Evolutionary conservation across 2,888 invertebrate genomes (phyloP), one percentile per base, ranked within the genome.

Genomic region (Erpobdella octoculata): DNA sequence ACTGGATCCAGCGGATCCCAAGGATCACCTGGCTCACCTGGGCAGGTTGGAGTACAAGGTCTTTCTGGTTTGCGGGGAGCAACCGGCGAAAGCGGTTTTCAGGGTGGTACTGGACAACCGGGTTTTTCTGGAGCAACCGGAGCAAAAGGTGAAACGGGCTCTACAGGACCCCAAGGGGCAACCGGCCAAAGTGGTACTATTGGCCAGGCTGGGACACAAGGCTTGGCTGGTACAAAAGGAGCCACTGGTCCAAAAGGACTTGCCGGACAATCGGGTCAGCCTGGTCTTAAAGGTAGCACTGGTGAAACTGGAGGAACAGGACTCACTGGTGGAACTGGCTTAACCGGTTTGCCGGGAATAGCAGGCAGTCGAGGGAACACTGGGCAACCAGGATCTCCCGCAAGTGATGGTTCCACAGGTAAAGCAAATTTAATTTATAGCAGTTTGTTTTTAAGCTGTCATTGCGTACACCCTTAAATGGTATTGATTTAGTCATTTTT

Each of bases 81-180:
- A 6, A 37, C 71, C 31, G 71, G 71, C 8, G n/a, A 64, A 25
- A 35, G 35, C 18, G 73, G 73, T 67, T 33, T 2, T 62, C 35
- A 62, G 33, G 76, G 76, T 31, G 53, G 62, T 28, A 28, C 74
- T 28, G 76, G 76, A 35, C 35, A 59, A 2, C 35, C 21, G 28
- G 76, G 76, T 21, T 70, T 59, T 0, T 33, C 46, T 6, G 76
- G 76, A 46, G 91, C 91, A 0, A 82, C 85, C 1, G 89, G 89
- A 0, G 85, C 86, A 0, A 83, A 87, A 0, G 81, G 81, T 58
- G 75, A 76, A 61, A 64, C 77, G 9, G 81, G 81, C 48, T 48
- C 62, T 8, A 33, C 70, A 15, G 76, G 76, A 48, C 35, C 68
- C 28, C 36, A 33, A 36, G 75, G 75, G 38, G 41, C 46, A 41